These are phyloP conservation scores for Drosophila mauritiana DNA, from an alignment of 1,140 invertebrate genomes.

Conservation along the genomic window DNA sequence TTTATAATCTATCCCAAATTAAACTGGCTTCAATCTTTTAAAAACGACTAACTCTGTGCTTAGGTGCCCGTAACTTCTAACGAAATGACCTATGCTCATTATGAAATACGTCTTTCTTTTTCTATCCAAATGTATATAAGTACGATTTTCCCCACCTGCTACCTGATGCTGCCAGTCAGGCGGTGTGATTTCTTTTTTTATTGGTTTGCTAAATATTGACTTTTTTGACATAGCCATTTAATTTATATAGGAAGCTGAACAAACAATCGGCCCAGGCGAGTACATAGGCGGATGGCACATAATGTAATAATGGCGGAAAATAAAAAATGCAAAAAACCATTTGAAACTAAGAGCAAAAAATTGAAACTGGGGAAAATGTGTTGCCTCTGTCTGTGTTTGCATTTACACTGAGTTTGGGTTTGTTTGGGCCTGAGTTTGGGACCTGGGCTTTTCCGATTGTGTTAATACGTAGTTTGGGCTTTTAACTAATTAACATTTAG, in stretches of 20 bases:
- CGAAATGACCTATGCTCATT: conserved; percentile 25
- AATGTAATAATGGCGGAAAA: conserved; percentile 58
- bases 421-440: conserved; percentile 15
- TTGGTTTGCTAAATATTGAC: conserved; percentile 71
- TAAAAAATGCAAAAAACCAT: conserved; percentile 42
- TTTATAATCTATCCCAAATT: conserved; percentile 6
- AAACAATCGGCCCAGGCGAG: conserved; percentile 18
- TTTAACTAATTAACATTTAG: conserved; percentile 84
- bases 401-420: conserved; percentile 31
- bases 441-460: conserved; percentile 22
- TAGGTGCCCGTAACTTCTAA: conserved; percentile 20
- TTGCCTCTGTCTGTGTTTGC: conserved; percentile 34
- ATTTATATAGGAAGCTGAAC: conserved; percentile 33
- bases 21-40: conserved; percentile 3
- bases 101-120: conserved; percentile 20
- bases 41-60: conserved; percentile 11
- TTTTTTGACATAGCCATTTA: conserved; percentile 39
- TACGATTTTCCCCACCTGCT: conserved; percentile 1
- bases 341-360: conserved; percentile 48
- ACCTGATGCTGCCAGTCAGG: conserved; percentile 4
- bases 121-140: conserved; percentile 9
- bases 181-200: conserved; percentile 29
- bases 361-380: conserved; percentile 54
- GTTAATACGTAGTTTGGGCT: conserved; percentile 72
- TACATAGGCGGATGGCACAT: conserved; percentile 43